These are phyloP conservation scores for Triplophysa siluroides DNA, from an alignment of 2,113 vertebrate genomes.

Conservation along the genomic window DNA sequence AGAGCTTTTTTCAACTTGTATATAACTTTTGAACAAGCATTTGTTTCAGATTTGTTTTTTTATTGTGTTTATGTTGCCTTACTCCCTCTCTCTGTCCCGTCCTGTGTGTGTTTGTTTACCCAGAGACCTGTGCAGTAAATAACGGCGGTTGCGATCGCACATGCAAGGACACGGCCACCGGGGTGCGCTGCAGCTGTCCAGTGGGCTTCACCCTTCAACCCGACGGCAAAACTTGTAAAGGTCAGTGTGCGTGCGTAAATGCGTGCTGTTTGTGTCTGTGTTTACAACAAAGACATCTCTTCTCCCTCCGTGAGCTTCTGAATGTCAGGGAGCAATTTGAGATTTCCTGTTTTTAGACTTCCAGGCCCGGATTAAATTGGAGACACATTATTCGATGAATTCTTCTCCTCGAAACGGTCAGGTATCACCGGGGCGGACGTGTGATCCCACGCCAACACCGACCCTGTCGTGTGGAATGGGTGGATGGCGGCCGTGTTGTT, in stretches of 20 bases:
- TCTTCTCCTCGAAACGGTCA: conserved; percentile 47
- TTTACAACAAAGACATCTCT: conserved; percentile 39
- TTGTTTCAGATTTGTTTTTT: neutral
- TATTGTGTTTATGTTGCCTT: conserved; percentile 35
- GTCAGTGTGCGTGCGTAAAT: conserved; percentile 76
- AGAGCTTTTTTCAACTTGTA: neutral
- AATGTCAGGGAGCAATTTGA: conserved; percentile 53
- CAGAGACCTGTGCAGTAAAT: conserved; percentile 97
- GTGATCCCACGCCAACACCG: conserved; percentile 61
- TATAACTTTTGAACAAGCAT: neutral
- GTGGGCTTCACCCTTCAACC: conserved; percentile 96
- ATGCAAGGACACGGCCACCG: conserved; percentile 95
- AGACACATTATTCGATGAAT: conserved; percentile 39
- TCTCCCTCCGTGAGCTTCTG: conserved; percentile 36
- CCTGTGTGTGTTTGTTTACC: conserved; percentile 57
- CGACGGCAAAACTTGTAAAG: conserved; percentile 98
- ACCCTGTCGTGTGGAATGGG: conserved; percentile 45
- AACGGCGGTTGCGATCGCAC: conserved; percentile 96
- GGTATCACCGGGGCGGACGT: conserved; percentile 38
- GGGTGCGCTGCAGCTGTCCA: conserved; percentile 95
- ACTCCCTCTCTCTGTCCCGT: conserved; percentile 50
- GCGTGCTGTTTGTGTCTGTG: conserved; percentile 31
- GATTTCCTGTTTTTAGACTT: conserved; percentile 57
- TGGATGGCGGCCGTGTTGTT: conserved; percentile 53
- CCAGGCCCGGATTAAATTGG: conserved; percentile 45